A percentile compares a stretch with the other conserved stretches of the same genome.
Conservation (phyloP, 2,113 vertebrate genomes). For the Geothlypis trichas region DNA sequence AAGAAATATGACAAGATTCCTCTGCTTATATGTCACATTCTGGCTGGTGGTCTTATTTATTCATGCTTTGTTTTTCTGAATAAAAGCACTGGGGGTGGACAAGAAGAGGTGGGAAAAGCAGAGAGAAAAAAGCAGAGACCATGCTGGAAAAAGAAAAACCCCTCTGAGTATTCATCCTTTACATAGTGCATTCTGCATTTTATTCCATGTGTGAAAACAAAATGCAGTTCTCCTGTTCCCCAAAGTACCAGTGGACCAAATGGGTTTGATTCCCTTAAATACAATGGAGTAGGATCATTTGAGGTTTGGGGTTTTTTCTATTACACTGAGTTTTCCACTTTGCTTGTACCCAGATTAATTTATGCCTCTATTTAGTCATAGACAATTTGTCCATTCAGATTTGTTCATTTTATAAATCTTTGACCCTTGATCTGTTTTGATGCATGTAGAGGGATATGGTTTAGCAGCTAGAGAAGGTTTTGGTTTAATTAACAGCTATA, state of each 20-base stretch:
- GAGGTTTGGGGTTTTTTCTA: background rate
- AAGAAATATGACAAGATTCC: background rate
- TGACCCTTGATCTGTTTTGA: background rate
- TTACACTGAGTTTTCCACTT: background rate
- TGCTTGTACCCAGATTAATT: background rate
- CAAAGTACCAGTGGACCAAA: background rate
- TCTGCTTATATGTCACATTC: background rate
- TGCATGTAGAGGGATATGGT: background rate
- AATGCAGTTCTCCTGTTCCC: constrained; percentile 14
- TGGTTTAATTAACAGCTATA: background rate
- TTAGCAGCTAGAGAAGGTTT: background rate
- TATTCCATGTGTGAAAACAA: constrained; percentile 52
- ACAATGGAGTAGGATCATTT: background rate
- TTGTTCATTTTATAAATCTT: background rate
- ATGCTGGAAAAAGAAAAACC: background rate
- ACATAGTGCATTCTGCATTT: background rate
- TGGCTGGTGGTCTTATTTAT: background rate
- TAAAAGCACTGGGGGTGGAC: background rate
- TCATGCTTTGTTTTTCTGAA: background rate
- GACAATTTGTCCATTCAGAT: background rate
- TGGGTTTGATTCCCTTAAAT: background rate
- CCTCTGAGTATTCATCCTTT: constrained; percentile 56
- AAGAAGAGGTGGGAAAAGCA: constrained; percentile 24
- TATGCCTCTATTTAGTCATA: background rate
- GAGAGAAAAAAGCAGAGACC: background rate